A percentile compares a stretch with the other conserved stretches of the same genome.
These are phyloP conservation scores for Aspidoscelis tigris DNA, from an alignment of 2,113 vertebrate species.

Conservation along the genomic window DNA sequence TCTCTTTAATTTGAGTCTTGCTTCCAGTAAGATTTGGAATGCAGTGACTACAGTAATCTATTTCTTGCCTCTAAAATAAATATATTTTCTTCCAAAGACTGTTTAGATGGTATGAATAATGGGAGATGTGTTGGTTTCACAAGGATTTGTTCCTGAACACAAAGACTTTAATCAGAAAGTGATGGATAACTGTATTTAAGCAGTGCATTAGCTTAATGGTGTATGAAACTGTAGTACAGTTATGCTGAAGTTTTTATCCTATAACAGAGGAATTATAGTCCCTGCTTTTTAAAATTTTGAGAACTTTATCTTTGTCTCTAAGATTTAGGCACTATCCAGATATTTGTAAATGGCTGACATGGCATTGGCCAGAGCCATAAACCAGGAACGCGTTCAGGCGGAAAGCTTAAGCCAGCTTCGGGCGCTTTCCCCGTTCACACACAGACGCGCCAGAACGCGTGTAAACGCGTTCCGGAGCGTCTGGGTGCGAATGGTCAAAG, in stretches of 20 bases:
- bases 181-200: constrained; percentile 44
- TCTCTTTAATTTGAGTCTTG: background rate
- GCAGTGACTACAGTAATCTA: background rate
- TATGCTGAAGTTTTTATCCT: constrained; percentile 45
- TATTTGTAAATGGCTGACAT: no score
- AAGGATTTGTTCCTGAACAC: constrained; percentile 16
- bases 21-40: no score
- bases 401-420: no score
- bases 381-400: no score
- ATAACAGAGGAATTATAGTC: constrained; percentile 31
- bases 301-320: constrained; percentile 4
- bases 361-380: no score
- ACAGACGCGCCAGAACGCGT: no score
- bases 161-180: constrained; percentile 47
- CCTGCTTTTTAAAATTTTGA: background rate
- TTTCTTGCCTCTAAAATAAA: background rate
- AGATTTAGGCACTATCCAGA: background rate
- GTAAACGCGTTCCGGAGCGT: no score
- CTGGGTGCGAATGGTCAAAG: no score
- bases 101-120: constrained; percentile 34
- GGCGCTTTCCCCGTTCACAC: no score
- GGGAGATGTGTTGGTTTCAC: constrained; percentile 45
- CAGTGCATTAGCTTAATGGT: constrained; percentile 35
- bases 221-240: constrained; percentile 32
- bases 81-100: background rate